Evolutionary conservation across 1,140 invertebrate species (phyloP), one percentile per base, ranked within the genome.

Genomic region (Drosophila miranda): DNA sequence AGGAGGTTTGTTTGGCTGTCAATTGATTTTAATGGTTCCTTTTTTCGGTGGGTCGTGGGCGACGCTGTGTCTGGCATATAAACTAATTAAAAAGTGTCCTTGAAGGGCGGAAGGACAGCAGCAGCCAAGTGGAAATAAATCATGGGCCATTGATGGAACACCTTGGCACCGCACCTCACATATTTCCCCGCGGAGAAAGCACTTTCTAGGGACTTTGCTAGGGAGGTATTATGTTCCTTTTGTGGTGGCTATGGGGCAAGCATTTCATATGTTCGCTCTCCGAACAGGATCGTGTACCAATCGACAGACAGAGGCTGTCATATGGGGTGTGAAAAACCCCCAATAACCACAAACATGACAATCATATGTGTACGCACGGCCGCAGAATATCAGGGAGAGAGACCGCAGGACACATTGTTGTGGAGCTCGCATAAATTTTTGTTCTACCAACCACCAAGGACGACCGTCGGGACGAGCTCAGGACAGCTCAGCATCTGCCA

Each of bases 1-100:
- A 13, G 34, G 11, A 13, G 34, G 44, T 14, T 59, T 42, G 41
- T 34, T 9, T 34, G 7, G n/a, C 57, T 82, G 69, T 67, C 78
- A 83, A 83, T 82, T 78, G 79, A 82, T 83, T 83, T 75, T 70
- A 82, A 82, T 74, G 75, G 61, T 58, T 73, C 68, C 68, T 16
- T 38, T 30, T 23, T 23, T 23, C 5, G 23, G 23, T 38, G 34
- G 34, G 11, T 38, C 16, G 34, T 13, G 5, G 16, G 30, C 51
- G 52, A 45, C 48, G 57, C 75, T 78, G 75, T 70, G 69, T 58
- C 59, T 74, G 75, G 63, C 69, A 75, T 62, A 69, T 78, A 82
- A 82, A 83, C 63, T 78, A 83, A 82, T 83, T 82, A 78, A 78
- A 83, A 83, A 77, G 63, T 28, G 38, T 9, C 43, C 19, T 45